Evolutionary conservation across 2,113 vertebrate species (phyloP).

Genomic region (Xerus inauris): DNA sequence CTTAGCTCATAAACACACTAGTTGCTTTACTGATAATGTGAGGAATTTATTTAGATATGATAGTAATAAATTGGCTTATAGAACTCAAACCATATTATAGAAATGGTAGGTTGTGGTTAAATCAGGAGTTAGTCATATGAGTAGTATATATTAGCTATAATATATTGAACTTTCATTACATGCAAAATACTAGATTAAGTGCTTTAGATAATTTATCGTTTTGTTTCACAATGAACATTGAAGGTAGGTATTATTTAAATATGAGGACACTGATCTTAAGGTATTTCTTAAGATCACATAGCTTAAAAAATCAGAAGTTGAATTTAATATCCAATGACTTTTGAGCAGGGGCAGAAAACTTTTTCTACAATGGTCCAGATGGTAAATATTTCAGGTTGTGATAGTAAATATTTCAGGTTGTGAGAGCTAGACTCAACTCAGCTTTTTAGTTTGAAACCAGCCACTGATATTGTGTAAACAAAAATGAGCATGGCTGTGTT

Average conservation of each 20-base stretch:
- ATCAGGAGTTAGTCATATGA: not conserved
- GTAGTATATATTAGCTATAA: not conserved
- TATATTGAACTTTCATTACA: not conserved
- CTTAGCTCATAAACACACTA: not conserved
- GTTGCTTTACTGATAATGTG: not conserved
- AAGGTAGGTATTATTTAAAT: not conserved
- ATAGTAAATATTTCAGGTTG: not conserved
- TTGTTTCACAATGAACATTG: not conserved
- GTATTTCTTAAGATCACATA: not conserved
- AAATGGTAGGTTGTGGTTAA: not conserved
- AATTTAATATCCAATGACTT: not conserved
- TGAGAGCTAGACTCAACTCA: not conserved
- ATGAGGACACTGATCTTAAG: not conserved
- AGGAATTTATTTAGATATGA: not conserved
- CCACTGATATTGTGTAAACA: not conserved
- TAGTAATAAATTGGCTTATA: not conserved
- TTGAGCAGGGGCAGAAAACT: not conserved
- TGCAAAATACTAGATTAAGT: not conserved
- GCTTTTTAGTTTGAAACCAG: not conserved
- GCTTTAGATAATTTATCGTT: not conserved
- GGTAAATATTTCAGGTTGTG: not conserved
- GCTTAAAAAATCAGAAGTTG: not conserved
- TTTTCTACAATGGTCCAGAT: not conserved
- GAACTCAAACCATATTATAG: not conserved
- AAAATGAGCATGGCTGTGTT: not conserved